phyloP scores from a whole-genome alignment of 2,113 vertebrate species.

The Myocastor coypus region DNA sequence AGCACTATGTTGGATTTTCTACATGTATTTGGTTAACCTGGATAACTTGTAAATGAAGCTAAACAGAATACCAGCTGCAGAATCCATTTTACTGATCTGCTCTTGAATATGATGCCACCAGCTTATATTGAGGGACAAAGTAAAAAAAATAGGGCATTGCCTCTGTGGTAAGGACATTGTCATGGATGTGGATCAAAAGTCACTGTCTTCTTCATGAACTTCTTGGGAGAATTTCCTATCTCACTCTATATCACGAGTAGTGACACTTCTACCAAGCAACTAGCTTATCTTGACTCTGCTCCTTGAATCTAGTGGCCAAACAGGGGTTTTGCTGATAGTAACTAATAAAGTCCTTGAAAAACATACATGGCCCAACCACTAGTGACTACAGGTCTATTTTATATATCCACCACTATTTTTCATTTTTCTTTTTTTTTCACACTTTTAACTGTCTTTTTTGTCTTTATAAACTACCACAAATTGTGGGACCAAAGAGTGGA shows the following conservation, averaged over 20 bases:
- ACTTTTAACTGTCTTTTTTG: neutral
- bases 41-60: neutral
- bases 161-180: neutral
- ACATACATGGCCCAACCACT: neutral
- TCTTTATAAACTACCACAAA: constrained; percentile 2
- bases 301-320: neutral
- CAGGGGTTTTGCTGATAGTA: neutral
- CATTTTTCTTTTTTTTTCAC: constrained; percentile 17
- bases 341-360: constrained; percentile 38
- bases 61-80: neutral
- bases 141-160: neutral
- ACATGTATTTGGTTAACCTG: neutral
- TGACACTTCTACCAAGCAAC: neutral
- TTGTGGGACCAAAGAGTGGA: neutral
- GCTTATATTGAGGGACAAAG: neutral
- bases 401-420: neutral
- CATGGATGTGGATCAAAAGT: neutral
- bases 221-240: neutral
- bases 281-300: neutral
- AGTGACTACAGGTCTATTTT: neutral
- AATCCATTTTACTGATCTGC: neutral
- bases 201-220: neutral
- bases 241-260: neutral
- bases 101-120: neutral
- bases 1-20: neutral